These are phyloP conservation scores for Rhagoletis pomonella DNA, from an alignment of 1,140 invertebrate genomes.

Conservation along the genomic window DNA sequence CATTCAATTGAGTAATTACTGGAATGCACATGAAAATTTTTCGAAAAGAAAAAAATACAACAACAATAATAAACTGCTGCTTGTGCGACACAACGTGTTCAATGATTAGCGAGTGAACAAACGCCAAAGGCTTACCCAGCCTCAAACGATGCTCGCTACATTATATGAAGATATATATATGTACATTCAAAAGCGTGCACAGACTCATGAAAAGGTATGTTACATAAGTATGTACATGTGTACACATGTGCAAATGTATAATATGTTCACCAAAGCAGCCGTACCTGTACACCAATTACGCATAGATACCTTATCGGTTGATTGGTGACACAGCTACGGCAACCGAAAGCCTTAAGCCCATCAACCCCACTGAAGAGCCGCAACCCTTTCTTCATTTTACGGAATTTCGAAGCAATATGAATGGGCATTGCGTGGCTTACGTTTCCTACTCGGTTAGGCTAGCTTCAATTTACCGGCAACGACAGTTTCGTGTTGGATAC, in stretches of 20 bases:
- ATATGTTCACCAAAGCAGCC: neutral
- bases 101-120: neutral
- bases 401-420: neutral
- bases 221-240: neutral
- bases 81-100: conserved; percentile 1
- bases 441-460: neutral
- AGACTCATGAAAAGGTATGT: neutral
- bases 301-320: conserved; percentile 48
- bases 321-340: conserved; percentile 21
- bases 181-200: neutral
- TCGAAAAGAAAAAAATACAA: neutral
- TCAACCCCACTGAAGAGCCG: neutral
- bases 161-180: neutral
- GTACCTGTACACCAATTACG: conserved; percentile 36
- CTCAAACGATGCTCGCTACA: neutral
- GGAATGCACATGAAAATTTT: conserved; percentile 45
- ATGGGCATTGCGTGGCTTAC: neutral
- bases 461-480: neutral
- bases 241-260: neutral
- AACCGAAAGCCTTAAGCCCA: neutral
- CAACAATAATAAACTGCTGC: conserved; percentile 23
- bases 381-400: neutral
- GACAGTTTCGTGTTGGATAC: neutral
- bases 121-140: neutral
- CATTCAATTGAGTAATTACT: conserved; percentile 54